Evolutionary conservation across 2,888 invertebrate species (phyloP), one percentile per base, ranked within the genome.

Genomic region (Drosophila lacicola): DNA sequence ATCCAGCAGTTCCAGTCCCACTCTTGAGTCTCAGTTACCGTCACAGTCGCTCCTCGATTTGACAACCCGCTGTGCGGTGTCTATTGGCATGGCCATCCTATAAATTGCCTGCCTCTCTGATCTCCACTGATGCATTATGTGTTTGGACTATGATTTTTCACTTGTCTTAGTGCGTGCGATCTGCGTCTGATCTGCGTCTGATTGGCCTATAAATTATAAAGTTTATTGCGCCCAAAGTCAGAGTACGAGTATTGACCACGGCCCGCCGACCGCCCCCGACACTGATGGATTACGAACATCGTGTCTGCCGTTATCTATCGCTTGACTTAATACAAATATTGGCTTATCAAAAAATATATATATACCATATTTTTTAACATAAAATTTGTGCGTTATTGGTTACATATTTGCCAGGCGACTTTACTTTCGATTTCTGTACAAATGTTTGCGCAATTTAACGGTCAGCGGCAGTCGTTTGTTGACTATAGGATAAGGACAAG

Each of bases 31-130:
- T 60, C 58, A 49, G 64, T 46, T 60, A 34, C 44, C 69, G 72
- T 53, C 42, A 47, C 64, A 70, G 62, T 63, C 63, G 65, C 67
- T 75, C 54, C 71, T 65, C 81, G 82, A 88, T 86, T 83, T 85
- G 91, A 89, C 88, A 86, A 82, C 90, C 89, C 86, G 90, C 90
- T 90, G 90, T 76, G 90, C 81, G 70, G 73, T 82, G 83, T 80
- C 83, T 86, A 84, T 80, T 82, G 82, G 76, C 82, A 79, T 78
- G 82, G 77, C 80, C 82, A 80, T 84, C 83, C 87, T 86, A 84
- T 84, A 84, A 88, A 84, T 84, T 86, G 88, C 86, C 66, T 70
- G 70, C 53, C 74, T 67, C 56, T 58, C 65, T 70, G 74, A 63
- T 66, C 72, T 57, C 51, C 51, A 64, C 88, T 83, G 88, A 83